Evolutionary conservation across 2,888 invertebrate genomes (phyloP).

Genomic region (Drosophila sordidapex): DNA sequence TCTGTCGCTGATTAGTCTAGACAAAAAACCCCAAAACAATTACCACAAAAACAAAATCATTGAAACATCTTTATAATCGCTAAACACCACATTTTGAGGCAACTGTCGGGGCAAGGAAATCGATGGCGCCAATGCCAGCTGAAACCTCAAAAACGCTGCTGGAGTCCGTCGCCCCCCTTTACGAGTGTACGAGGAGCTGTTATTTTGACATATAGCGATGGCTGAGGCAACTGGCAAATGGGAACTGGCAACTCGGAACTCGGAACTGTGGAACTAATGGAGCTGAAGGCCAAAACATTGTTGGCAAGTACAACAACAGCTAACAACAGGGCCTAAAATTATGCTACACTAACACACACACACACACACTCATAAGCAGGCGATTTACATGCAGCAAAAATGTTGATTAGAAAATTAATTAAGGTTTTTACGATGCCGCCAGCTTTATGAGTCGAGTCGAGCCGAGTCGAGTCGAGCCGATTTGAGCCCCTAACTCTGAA

Average conservation of each 20-base stretch:
- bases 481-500: conserved; percentile 30
- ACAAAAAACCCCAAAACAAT: background rate
- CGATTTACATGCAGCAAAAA: conserved; percentile 79
- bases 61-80: conserved; percentile 8
- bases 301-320: conserved; percentile 28
- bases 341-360: conserved; percentile 58
- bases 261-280: conserved; percentile 54
- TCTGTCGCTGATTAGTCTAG: background rate
- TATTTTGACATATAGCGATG: conserved; percentile 65
- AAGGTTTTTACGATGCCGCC: conserved; percentile 76
- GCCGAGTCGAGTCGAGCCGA: conserved; percentile 22
- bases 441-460: conserved; percentile 54
- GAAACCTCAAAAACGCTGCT: background rate
- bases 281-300: conserved; percentile 55
- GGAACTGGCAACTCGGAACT: conserved; percentile 17
- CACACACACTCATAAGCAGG: conserved; percentile 58
- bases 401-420: conserved; percentile 80
- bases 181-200: conserved; percentile 43
- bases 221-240: conserved; percentile 45
- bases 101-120: conserved; percentile 31
- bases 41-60: conserved; percentile 8
- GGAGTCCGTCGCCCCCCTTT: conserved; percentile 6
- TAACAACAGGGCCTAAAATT: conserved; percentile 51
- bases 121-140: conserved; percentile 58
- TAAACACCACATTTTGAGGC: conserved; percentile 4